Conservation (phyloP, 2,888 invertebrate species). For the Leptopilina myrica region DNA sequence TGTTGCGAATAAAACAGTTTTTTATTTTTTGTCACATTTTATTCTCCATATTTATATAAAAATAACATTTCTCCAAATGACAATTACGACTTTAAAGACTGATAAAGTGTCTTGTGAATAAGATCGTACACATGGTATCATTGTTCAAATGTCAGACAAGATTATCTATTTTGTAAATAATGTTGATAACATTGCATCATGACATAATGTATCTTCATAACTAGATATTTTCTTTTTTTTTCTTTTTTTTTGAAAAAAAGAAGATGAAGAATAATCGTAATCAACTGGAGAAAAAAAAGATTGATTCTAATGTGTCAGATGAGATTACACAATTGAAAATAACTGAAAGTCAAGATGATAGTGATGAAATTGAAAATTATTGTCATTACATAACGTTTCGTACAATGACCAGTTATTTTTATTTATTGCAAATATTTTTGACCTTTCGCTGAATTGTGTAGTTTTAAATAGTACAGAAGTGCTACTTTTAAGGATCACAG, state of each 20-base stretch:
- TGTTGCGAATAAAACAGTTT: no score
- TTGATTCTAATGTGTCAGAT: no score
- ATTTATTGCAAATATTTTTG: no score
- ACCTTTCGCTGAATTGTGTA: no score
- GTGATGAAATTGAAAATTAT: no score
- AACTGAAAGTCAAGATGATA: no score
- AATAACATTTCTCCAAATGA: background rate
- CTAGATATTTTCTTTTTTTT: background rate
- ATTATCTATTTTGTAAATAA: conserved; percentile 8
- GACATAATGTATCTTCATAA: conserved; percentile 1
- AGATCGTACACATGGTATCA: conserved; percentile 1
- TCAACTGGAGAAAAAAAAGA: no score
- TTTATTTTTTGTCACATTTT: background rate
- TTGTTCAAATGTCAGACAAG: background rate
- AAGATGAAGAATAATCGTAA: background rate
- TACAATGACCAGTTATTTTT: no score
- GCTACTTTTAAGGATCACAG: no score
- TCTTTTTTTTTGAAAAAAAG: background rate
- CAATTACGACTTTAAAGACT: background rate
- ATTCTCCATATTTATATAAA: background rate
- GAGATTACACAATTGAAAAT: no score
- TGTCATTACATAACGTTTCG: no score
- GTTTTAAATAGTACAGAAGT: no score
- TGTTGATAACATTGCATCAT: background rate
- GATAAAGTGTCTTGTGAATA: conserved; percentile 2